These are phyloP conservation scores for Leuciscus idus DNA, from an alignment of 2,113 vertebrate species.

Conservation along the genomic window DNA sequence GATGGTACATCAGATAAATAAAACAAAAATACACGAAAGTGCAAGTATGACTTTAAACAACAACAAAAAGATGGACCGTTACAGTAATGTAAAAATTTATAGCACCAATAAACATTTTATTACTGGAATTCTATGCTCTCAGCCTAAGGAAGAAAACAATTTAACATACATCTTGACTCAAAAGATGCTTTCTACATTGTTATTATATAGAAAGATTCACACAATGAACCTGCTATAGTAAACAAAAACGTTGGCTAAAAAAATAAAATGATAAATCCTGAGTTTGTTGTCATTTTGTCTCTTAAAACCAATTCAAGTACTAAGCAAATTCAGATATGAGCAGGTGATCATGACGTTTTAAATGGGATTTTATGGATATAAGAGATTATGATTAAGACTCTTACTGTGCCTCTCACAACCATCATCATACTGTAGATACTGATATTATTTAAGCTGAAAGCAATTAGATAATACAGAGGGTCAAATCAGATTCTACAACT, in stretches of 20 bases:
- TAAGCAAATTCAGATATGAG: neutral
- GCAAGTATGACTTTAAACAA: slow-evolving; percentile 38
- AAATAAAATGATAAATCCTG: slow-evolving; percentile 1
- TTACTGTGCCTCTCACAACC: neutral
- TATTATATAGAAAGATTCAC: neutral
- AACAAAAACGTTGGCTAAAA: neutral
- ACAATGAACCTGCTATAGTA: neutral
- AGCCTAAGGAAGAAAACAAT: neutral
- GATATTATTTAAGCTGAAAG: neutral
- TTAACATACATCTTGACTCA: neutral
- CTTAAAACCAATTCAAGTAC: neutral
- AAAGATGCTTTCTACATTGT: neutral
- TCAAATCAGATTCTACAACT: neutral
- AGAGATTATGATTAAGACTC: neutral
- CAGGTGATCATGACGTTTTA: neutral
- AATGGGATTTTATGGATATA: neutral
- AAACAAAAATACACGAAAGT: slow-evolving; percentile 31
- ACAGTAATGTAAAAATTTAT: slow-evolving; percentile 17
- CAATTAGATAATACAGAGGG: neutral
- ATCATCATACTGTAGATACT: neutral
- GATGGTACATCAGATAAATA: slow-evolving; percentile 41
- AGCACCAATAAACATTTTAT: slow-evolving; percentile 16
- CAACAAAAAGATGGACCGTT: neutral
- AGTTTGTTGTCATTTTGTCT: slow-evolving; percentile 27
- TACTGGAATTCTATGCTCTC: neutral